Conservation (phyloP, 1,140 invertebrate species). For the Saccostrea echinata region DNA sequence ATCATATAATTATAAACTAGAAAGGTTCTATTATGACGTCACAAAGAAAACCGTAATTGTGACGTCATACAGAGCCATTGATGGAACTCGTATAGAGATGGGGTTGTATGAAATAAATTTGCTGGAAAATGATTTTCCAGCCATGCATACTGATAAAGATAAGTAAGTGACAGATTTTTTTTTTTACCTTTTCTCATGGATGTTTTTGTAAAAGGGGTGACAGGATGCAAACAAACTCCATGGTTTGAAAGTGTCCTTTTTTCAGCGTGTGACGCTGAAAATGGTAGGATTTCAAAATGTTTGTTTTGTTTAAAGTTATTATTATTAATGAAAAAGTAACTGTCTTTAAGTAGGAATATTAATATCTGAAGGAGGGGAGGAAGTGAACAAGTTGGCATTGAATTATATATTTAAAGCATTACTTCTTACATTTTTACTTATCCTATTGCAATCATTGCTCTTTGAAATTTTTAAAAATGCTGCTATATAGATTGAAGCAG, state of each 20-base stretch:
- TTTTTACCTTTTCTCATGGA: no score
- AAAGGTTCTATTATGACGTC: background rate
- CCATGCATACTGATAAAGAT: background rate
- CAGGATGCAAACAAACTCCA: no score
- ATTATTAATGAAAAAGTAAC: background rate
- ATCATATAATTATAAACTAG: no score
- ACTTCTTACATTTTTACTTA: no score
- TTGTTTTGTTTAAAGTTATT: no score
- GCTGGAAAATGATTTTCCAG: background rate
- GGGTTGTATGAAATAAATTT: background rate
- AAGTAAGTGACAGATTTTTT: background rate
- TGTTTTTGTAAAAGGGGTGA: no score
- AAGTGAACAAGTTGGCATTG: background rate
- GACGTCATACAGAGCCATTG: background rate
- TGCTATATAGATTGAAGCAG: no score
- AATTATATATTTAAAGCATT: background rate
- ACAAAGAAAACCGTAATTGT: background rate
- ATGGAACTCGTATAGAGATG: background rate
- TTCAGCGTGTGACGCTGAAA: no score
- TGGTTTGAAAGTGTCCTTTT: no score
- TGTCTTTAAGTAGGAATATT: background rate
- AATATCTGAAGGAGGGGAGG: background rate
- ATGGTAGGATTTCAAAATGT: no score
- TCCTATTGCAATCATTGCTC: no score
- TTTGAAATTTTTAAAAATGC: no score